Percentiles rank a stretch among this genome's conserved stretches.
These are phyloP conservation scores for Philopotamus ludificatus DNA, from an alignment of 1,140 invertebrate genomes.

Conservation along the genomic window DNA sequence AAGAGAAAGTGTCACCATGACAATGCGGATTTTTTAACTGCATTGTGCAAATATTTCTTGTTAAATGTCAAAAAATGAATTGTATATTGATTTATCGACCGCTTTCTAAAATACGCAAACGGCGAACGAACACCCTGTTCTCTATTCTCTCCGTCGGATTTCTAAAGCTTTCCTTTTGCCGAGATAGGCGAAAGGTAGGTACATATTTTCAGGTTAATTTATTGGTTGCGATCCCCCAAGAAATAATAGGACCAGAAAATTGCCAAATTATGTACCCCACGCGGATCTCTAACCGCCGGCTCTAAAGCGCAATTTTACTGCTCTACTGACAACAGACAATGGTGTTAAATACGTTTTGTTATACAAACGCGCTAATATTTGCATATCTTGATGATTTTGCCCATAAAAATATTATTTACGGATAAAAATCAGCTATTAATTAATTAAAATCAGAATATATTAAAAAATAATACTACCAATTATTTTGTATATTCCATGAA, in stretches of 20 bases:
- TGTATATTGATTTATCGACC: no score
- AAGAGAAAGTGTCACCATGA: no score
- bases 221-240: slow-evolving; percentile 39
- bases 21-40: no score
- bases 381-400: background rate
- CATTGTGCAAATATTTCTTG: no score
- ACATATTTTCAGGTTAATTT: slow-evolving; percentile 39
- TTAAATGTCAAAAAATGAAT: no score
- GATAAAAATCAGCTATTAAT: no score
- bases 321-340: background rate
- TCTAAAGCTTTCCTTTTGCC: slow-evolving; percentile 2
- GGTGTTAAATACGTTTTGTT: background rate
- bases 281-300: background rate
- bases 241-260: slow-evolving; percentile 43
- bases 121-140: slow-evolving; percentile 40
- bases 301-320: slow-evolving; percentile 13
- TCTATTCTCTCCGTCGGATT: background rate
- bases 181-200: slow-evolving; percentile 12
- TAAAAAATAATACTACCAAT: no score
- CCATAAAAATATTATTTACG: no score
- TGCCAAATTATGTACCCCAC: slow-evolving; percentile 41
- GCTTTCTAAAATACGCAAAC: no score
- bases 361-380: background rate
- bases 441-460: no score
- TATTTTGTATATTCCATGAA: no score